Base-by-base conservation (phyloP, 2,113 vertebrate species). In the Cacatua alba region DNA sequence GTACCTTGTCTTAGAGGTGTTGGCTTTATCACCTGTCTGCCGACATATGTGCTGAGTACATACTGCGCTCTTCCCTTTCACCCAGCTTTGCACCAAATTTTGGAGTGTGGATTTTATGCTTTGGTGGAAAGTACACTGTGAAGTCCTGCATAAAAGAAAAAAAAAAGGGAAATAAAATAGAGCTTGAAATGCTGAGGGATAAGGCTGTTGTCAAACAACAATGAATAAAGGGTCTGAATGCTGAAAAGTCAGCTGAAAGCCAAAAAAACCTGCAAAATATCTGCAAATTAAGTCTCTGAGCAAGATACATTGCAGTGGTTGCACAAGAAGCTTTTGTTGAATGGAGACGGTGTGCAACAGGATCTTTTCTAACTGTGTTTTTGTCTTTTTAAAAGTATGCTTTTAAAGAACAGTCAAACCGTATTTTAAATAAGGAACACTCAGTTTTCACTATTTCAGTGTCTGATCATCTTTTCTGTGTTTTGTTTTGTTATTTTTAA, bases 11-110 rank as follows among this genome's bases (percentile, higher is more conserved):
- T 53, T 29, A 17, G 68, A 57, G 24, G 13, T 52, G 29, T 29
- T 74, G 59, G 19, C 1, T 2, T 51, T 46, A 13, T 24, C 24
- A 41, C 4, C 17, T 1, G 0, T n/a, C n/a, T 5, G 20, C 24
- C 0, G 0, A 25, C 0, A 8, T 2, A 1, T 25, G n/a, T 26
- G 33, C 65, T 2, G 13, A 29, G 70, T 28, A 5, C 0, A 0
- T 11, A 17, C 1, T 2, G 5, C 1, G 1, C 13, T 41, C 24
- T 28, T 67, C 44, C 33, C 18, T 0, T 0, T 18, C 4, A 3
- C 18, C 20, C 6, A 14, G 10, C 31, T 71, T 26, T 4, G 21
- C 3, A n/a, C 51, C 67, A 64, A 10, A 28, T 43, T 78, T 78
- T 52, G 41, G n/a, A 0, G 0, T 4, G 8, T 37, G 24, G 48